Evolutionary conservation across 2,797 vertebrate species (phyloP), one percentile per base, ranked within the genome.

Genomic region (Cynopterus sphinx): DNA sequence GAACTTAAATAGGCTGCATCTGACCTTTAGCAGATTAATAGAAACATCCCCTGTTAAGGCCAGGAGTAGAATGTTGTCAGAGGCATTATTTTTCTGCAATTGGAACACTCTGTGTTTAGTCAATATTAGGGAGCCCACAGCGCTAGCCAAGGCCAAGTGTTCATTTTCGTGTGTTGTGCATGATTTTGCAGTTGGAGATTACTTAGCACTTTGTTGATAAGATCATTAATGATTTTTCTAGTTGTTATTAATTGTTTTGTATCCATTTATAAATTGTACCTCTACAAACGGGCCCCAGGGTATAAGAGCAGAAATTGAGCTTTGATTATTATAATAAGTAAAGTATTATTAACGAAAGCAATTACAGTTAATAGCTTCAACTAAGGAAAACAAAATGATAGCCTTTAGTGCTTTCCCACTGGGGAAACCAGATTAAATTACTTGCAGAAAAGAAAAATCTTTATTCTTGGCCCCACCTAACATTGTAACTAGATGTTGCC

Each of bases 261-360:
- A 92, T 96, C 82, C 86, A 95, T 91, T 97, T 98, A 97, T 96
- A 96, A 97, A 97, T 97, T 95, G 87, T 94, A n/a, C 79, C 82
- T 92, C 85, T 71, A 65, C 43, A 97, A 94, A 95, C 68, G 79
- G 82, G 87, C 95, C 92, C 95, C 33, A 83, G 95, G 97, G 95
- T 81, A 53, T 87, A 86, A 94, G 94, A 81, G 82, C 51, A 97
- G 94, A 97, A 97, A 95, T 95, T 94, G 96, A 98, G 96, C 94
- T 96, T 98, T 98, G 97, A 97, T 97, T 98, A 97, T 97, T 98
- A 97, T 98, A 97, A 97, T 97, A 97, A 96, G 94, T 96, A 95
- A 97, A 97, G 96, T 96, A 97, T 97, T 97, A 98, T 96, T 97
- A 98, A 97, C 92, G 77, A 97, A 98, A 97, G 96, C 95, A 97